A percentile compares a stretch with the other conserved stretches of the same genome.
phyloP scores from a whole-genome alignment of 2,888 invertebrate species.

The Parnassius apollo region DNA sequence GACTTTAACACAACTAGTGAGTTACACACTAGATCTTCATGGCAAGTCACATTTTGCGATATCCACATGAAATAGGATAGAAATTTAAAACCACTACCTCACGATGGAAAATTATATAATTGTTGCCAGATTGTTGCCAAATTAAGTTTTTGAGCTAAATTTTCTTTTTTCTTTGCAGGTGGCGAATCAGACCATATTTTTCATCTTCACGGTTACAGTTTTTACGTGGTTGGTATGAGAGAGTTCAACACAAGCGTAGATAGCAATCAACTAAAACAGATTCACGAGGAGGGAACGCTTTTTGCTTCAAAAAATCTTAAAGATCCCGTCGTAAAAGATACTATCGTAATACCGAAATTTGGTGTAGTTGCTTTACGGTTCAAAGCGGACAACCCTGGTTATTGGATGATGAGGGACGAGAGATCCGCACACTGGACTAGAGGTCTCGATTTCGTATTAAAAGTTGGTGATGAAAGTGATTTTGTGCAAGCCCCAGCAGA shows the following conservation, averaged over 20 bases:
- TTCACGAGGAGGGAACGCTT: constrained; percentile 81
- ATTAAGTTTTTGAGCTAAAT: not conserved
- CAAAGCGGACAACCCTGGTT: constrained; percentile 89
- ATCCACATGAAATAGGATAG: too few relatives aligned
- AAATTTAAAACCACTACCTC: too few relatives aligned
- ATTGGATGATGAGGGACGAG: constrained; percentile 91
- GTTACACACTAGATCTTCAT: too few relatives aligned
- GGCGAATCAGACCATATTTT: constrained; percentile 85
- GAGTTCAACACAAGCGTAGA: constrained; percentile 76
- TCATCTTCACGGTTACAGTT: constrained; percentile 88
- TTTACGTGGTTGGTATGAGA: constrained; percentile 83
- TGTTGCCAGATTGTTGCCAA: too few relatives aligned
- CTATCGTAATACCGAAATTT: constrained; percentile 85
- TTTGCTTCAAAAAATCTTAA: constrained; percentile 78
- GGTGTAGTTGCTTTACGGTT: constrained; percentile 87
- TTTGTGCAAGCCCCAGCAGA: constrained; percentile 85
- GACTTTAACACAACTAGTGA: too few relatives aligned
- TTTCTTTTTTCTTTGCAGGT: constrained; percentile 62
- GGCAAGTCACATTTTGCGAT: too few relatives aligned
- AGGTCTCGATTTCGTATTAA: constrained; percentile 87
- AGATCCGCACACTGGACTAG: constrained; percentile 87
- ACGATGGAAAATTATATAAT: too few relatives aligned
- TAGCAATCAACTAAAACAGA: constrained; percentile 75
- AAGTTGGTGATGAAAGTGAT: constrained; percentile 85
- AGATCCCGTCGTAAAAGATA: constrained; percentile 86